Conservation (phyloP, 2,797 vertebrate genomes). For the Apogon talboti region DNA sequence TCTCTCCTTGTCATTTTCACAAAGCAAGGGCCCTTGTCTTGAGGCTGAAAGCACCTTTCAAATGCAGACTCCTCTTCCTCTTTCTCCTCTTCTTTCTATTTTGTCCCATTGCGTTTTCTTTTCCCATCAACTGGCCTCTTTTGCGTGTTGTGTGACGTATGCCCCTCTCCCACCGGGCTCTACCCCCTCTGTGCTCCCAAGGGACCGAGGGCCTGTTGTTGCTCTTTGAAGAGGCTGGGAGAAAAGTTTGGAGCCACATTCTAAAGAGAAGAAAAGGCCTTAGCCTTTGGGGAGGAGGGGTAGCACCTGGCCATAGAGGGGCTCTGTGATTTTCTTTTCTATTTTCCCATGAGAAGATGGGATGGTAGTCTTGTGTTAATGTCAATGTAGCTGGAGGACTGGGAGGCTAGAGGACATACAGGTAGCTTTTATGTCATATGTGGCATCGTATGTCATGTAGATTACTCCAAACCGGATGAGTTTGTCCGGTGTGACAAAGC, state of each 20-base stretch:
- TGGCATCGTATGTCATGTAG: slow-evolving; percentile 56
- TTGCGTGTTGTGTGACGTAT: slow-evolving; percentile 76
- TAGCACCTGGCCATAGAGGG: slow-evolving; percentile 81
- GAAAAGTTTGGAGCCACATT: slow-evolving; percentile 81
- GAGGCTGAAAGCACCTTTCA: slow-evolving; percentile 79
- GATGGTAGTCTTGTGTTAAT: slow-evolving; percentile 60
- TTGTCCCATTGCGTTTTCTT: slow-evolving; percentile 64
- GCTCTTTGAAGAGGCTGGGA: slow-evolving; percentile 83
- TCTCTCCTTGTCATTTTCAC: slow-evolving; percentile 67
- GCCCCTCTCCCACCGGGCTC: slow-evolving; percentile 72
- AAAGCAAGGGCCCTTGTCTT: slow-evolving; percentile 71
- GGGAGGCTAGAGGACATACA: slow-evolving; percentile 58
- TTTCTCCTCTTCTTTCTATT: slow-evolving; percentile 67
- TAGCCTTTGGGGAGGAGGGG: slow-evolving; percentile 79
- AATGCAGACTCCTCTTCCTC: slow-evolving; percentile 77
- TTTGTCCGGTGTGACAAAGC: slow-evolving; percentile 59
- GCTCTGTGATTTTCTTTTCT: slow-evolving; percentile 57
- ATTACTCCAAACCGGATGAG: slow-evolving; percentile 54
- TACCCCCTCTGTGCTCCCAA: slow-evolving; percentile 79
- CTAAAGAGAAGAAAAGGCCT: slow-evolving; percentile 82
- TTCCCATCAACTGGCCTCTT: slow-evolving; percentile 78
- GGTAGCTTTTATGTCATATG: slow-evolving; percentile 71
- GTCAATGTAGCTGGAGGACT: slow-evolving; percentile 61
- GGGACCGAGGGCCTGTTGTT: slow-evolving; percentile 81
- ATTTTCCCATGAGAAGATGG: slow-evolving; percentile 76